phyloP scores from a whole-genome alignment of 2,113 vertebrate genomes.

The Gallinago jamesoni region DNA sequence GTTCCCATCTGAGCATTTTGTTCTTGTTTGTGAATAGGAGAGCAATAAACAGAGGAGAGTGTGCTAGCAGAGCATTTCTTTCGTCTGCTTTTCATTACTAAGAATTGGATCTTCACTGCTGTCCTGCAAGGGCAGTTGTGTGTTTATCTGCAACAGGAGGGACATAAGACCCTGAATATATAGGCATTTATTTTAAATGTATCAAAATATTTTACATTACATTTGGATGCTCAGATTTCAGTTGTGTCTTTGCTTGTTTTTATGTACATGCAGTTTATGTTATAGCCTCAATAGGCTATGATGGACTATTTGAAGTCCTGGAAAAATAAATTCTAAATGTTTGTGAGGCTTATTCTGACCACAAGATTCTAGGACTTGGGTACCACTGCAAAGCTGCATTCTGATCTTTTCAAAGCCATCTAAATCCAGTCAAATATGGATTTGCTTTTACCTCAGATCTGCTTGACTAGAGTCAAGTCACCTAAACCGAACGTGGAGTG shows the following conservation, averaged over 20 bases:
- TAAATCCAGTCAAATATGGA: neutral
- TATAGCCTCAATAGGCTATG: neutral
- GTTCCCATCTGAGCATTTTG: neutral
- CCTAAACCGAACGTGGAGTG: neutral
- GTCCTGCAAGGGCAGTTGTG: neutral
- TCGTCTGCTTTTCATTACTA: neutral
- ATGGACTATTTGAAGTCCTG: neutral
- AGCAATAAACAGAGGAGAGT: neutral
- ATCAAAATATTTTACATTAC: neutral
- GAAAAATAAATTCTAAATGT: neutral
- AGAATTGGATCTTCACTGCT: neutral
- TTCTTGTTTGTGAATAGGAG: neutral
- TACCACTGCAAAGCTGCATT: neutral
- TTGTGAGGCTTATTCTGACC: neutral
- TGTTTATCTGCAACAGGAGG: neutral
- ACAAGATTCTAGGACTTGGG: neutral
- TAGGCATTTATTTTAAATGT: neutral
- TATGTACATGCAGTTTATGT: neutral
- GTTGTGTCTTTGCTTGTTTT: neutral
- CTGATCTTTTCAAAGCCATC: neutral
- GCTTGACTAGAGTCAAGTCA: neutral
- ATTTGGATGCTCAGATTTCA: neutral
- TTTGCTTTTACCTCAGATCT: neutral
- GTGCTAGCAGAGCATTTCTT: neutral
- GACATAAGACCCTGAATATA: neutral